phyloP scores from a whole-genome alignment of 2,113 vertebrate genomes.

The Sigmodon hispidus region DNA sequence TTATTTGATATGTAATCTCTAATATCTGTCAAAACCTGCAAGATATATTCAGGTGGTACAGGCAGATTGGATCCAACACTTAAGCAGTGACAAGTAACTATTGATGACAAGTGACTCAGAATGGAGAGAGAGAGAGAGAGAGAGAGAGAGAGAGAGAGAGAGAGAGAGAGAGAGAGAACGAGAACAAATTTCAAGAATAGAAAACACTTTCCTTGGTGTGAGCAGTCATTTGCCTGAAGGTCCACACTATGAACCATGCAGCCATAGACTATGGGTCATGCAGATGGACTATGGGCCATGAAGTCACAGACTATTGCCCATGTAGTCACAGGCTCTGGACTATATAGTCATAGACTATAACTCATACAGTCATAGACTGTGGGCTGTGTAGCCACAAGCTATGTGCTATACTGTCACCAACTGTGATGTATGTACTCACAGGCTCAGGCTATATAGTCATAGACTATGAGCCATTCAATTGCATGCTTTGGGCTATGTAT shows the following conservation, averaged over 20 bases:
- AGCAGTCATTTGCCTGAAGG: neutral
- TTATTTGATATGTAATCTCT: neutral
- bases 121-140: neutral
- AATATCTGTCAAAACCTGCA: constrained; percentile 34
- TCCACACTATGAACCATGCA: neutral
- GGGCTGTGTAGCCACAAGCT: neutral
- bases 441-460: neutral
- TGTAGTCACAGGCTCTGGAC: neutral
- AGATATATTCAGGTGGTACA: neutral
- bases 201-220: neutral
- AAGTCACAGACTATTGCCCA: neutral
- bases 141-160: neutral
- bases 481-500: neutral
- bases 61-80: constrained; percentile 25
- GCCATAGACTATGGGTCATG: neutral
- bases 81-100: neutral
- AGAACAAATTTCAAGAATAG: neutral
- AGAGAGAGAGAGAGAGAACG: neutral
- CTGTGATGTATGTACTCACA: too few relatives aligned
- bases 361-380: neutral
- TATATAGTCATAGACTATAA: neutral
- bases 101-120: neutral
- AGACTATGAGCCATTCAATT: neutral
- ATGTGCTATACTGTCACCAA: neutral
- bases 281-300: neutral